Evolutionary conservation across 2,113 vertebrate genomes (phyloP).

Genomic region (Carassius carassius): DNA sequence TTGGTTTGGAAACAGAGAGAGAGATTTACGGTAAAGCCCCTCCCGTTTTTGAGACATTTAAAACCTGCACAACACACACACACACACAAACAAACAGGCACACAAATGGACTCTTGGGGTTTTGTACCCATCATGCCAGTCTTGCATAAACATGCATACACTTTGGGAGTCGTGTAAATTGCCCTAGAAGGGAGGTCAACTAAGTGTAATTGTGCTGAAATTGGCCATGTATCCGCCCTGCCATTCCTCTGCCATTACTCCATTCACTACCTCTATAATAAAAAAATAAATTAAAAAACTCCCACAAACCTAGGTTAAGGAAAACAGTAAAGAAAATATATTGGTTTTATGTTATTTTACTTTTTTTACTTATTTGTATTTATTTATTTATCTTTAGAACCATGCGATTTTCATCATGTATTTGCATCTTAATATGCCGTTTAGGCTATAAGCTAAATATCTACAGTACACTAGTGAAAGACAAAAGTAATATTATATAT

Average conservation of each 20-base stretch:
- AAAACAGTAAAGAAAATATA: background rate
- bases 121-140: conserved; percentile 47
- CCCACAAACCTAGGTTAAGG: conserved; percentile 10
- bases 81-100: conserved; percentile 2
- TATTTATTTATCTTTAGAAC: background rate
- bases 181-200: conserved; percentile 60
- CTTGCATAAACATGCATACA: conserved; percentile 53
- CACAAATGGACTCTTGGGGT: conserved; percentile 37
- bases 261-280: conserved; percentile 34
- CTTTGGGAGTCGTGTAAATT: conserved; percentile 54
- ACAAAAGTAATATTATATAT: too few relatives aligned
- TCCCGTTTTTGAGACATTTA: conserved; percentile 44
- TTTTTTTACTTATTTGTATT: too few relatives aligned
- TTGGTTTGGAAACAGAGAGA: conserved; percentile 36
- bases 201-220: conserved; percentile 61
- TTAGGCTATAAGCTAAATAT: background rate
- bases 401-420: background rate
- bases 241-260: conserved; percentile 54
- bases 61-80: conserved; percentile 1
- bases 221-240: conserved; percentile 58
- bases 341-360: too few relatives aligned
- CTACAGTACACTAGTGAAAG: too few relatives aligned
- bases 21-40: conserved; percentile 56
- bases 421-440: background rate
- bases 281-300: background rate